phyloP scores from a whole-genome alignment of 2,888 invertebrate genomes.

The Agapetus fuscipes region DNA sequence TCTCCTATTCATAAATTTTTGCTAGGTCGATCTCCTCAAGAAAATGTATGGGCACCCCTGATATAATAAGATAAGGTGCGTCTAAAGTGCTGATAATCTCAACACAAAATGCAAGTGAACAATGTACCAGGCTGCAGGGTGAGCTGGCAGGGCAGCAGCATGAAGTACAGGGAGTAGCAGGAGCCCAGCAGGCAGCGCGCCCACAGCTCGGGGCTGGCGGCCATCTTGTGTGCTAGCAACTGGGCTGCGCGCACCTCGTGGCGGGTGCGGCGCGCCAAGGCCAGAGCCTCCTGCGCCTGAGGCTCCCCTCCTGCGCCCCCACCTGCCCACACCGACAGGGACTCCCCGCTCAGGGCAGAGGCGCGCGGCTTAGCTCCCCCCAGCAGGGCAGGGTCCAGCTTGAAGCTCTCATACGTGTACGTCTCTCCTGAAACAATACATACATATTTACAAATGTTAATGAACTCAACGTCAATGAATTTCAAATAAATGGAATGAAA shows the following conservation, averaged over 20 bases:
- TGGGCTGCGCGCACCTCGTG: constrained; percentile 92
- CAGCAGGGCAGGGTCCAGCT: constrained; percentile 51
- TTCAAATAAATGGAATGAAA: no score
- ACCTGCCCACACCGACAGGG: constrained; percentile 25
- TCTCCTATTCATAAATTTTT: no score
- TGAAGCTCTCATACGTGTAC: constrained; percentile 52
- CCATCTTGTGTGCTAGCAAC: constrained; percentile 54
- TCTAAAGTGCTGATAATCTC: no score
- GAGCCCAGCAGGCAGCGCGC: constrained; percentile 81
- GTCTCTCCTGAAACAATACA: constrained; percentile 31
- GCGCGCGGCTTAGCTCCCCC: constrained; percentile 25
- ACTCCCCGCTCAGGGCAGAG: not conserved
- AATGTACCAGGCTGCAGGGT: constrained; percentile 52
- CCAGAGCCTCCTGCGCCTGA: constrained; percentile 41
- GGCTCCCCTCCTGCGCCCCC: constrained; percentile 62
- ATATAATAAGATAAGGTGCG: no score
- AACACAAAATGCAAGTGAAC: no score
- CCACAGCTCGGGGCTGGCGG: constrained; percentile 76
- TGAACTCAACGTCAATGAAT: not conserved
- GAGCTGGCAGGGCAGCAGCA: constrained; percentile 85
- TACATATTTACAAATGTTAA: no score
- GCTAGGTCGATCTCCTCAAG: no score
- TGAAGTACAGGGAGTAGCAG: constrained; percentile 92
- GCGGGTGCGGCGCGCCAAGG: constrained; percentile 87
- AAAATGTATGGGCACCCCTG: no score